A percentile compares a stretch with the other conserved stretches of the same genome.
These are phyloP conservation scores for Helicoverpa armigera DNA, from an alignment of 1,140 invertebrate species.

Conservation along the genomic window DNA sequence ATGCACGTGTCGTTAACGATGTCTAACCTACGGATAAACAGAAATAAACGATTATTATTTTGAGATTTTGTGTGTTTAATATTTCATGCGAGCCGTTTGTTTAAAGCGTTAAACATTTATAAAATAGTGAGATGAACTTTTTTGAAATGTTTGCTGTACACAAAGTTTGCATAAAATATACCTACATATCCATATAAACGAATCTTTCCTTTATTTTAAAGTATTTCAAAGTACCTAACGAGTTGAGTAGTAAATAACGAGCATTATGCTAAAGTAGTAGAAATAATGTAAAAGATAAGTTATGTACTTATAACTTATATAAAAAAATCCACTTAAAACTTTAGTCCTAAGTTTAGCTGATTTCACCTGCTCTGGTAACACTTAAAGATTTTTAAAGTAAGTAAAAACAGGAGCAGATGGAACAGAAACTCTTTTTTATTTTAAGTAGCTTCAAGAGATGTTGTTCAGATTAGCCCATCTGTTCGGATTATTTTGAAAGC, in stretches of 20 bases:
- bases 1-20: conserved; percentile 43
- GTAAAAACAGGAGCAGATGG: neutral
- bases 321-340: neutral
- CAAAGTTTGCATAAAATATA: too few relatives aligned
- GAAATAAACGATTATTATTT: conserved; percentile 46
- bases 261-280: too few relatives aligned
- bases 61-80: conserved; percentile 24
- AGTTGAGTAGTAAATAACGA: neutral
- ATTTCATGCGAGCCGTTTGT: conserved; percentile 8
- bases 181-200: neutral
- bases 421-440: neutral
- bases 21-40: conserved; percentile 33
- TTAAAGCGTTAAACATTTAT: neutral
- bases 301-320: too few relatives aligned
- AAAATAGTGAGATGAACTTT: neutral
- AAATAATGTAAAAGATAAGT: too few relatives aligned
- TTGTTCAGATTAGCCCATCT: conserved; percentile 3
- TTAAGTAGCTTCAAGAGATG: conserved; percentile 18
- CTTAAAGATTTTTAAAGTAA: neutral
- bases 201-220: neutral
- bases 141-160: neutral
- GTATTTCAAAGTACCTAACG: conserved; percentile 7
- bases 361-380: neutral
- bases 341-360: neutral
- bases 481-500: conserved; percentile 27